These are phyloP conservation scores for Pavo muticus DNA, from an alignment of 2,113 vertebrate species.

Conservation along the genomic window DNA sequence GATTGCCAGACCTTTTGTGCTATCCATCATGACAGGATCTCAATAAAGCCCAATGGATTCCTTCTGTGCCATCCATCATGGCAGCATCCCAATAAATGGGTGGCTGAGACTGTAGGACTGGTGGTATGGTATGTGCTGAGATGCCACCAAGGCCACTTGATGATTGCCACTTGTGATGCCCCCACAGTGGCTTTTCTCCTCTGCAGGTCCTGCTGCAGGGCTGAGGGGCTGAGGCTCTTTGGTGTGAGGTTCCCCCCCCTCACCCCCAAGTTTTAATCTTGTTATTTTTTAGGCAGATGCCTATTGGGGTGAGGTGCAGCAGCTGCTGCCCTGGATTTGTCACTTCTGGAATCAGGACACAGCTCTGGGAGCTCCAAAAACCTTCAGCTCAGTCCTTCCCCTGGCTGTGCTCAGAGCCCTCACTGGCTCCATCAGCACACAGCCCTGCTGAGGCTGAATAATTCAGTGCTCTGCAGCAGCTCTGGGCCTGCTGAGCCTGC, in stretches of 20 bases:
- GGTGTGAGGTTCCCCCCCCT: rapidly evolving
- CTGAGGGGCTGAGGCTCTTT: rapidly evolving
- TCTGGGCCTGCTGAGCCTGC: neutral
- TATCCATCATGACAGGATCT: neutral
- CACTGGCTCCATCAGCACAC: conserved; percentile 13
- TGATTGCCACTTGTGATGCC: neutral
- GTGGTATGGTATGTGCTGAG: rapidly evolving
- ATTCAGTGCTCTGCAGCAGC: conserved; percentile 56
- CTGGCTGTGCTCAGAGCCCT: neutral
- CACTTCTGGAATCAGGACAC: neutral
- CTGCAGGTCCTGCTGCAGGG: neutral
- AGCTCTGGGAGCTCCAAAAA: neutral
- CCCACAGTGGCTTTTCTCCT: neutral
- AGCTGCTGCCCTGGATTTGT: neutral
- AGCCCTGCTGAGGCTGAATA: conserved; percentile 61
- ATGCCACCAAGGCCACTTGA: neutral
- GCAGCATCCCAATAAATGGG: neutral
- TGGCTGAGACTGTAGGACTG: neutral
- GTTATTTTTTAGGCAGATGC: neutral
- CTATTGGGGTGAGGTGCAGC: neutral
- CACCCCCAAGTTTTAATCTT: rapidly evolving
- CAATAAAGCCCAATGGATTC: neutral
- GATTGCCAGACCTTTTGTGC: neutral
- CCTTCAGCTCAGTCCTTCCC: rapidly evolving
- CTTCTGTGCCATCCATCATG: neutral